These are phyloP conservation scores for Chymomyza costata DNA, from an alignment of 1,140 invertebrate species.

Conservation along the genomic window DNA sequence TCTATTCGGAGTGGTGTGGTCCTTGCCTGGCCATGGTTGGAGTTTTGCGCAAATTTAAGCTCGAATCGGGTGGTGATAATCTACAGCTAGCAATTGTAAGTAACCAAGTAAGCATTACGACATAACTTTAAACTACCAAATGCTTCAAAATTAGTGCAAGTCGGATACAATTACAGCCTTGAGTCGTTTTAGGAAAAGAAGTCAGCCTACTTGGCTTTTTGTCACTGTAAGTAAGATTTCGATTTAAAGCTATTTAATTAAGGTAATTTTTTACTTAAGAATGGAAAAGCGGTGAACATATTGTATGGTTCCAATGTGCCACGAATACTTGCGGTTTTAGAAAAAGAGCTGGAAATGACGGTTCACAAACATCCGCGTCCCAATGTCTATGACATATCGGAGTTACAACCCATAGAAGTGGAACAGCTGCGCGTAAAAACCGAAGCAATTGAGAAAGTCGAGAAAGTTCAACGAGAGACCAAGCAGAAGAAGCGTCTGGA, in stretches of 20 bases:
- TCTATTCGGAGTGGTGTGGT: conserved; percentile 94
- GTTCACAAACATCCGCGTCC: conserved; percentile 58
- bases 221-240: conserved; percentile 81
- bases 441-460: conserved; percentile 37
- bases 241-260: neutral
- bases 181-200: conserved; percentile 87
- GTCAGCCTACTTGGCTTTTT: conserved; percentile 94
- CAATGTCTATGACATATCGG: conserved; percentile 72
- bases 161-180: conserved; percentile 87
- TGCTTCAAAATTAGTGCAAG: conserved; percentile 75
- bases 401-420: conserved; percentile 78
- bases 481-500: conserved; percentile 63
- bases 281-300: conserved; percentile 86
- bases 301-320: conserved; percentile 91
- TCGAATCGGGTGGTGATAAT: conserved; percentile 91
- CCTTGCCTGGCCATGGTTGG: conserved; percentile 91
- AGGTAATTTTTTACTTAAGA: conserved; percentile 75
- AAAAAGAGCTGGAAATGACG: conserved; percentile 80
- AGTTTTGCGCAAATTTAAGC: conserved; percentile 90
- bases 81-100: conserved; percentile 87
- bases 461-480: conserved; percentile 59
- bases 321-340: conserved; percentile 82
- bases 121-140: no score
- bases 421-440: conserved; percentile 60
- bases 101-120: no score